A percentile compares a stretch with the other conserved stretches of the same genome.
Evolutionary conservation across 2,797 vertebrate genomes (phyloP).

Genomic region (Mallotus villosus): DNA sequence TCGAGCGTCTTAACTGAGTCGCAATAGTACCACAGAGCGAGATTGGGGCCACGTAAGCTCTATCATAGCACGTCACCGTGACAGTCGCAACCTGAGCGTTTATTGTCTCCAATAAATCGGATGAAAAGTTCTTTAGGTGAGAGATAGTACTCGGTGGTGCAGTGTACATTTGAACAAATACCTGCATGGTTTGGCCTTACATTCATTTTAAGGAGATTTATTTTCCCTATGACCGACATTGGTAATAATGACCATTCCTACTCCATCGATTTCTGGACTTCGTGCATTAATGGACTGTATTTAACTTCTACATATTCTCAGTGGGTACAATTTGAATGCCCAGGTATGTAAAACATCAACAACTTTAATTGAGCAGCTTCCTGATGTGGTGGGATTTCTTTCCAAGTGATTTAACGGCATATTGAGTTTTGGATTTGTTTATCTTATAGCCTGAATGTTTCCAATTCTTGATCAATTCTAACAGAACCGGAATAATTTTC

Average conservation of each 20-base stretch:
- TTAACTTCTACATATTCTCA: background rate
- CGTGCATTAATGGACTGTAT: background rate
- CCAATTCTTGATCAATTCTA: background rate
- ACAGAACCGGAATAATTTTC: background rate
- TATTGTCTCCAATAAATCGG: constrained; percentile 23
- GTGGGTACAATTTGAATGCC: background rate
- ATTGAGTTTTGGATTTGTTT: background rate
- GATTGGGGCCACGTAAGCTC: constrained; percentile 16
- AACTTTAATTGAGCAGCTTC: background rate
- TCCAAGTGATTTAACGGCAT: background rate
- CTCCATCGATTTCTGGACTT: background rate
- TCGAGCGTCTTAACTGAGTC: constrained; percentile 14
- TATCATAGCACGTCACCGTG: constrained; percentile 11
- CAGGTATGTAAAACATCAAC: too few species aligned
- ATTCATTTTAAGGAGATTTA: constrained; percentile 7
- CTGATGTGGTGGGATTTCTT: background rate
- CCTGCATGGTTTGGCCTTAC: background rate
- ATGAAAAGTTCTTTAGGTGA: background rate
- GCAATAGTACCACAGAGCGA: constrained; percentile 14
- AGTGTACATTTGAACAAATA: too few species aligned
- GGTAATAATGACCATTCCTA: background rate
- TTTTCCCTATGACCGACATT: background rate
- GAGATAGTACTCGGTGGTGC: too few species aligned
- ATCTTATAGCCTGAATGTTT: background rate
- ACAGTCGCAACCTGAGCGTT: background rate